Conservation (phyloP, 2,797 vertebrate species). For the Pseudomugil tenellus region DNA sequence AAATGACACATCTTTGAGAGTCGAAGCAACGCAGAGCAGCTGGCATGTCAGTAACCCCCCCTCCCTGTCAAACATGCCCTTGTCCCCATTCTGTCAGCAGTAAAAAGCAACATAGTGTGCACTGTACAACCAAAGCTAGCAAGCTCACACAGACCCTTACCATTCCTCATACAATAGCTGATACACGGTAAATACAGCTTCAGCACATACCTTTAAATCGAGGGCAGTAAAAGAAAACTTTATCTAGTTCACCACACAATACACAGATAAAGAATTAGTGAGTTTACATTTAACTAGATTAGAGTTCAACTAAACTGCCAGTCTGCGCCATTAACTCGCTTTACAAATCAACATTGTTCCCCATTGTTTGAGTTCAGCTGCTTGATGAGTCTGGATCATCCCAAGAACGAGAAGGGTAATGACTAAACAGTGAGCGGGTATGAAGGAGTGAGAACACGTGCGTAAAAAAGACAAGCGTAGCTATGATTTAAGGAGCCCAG, state of each 20-base stretch:
- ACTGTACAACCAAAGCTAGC: slow-evolving; percentile 8
- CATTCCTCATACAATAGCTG: slow-evolving; percentile 47
- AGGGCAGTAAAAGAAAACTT: slow-evolving; percentile 16
- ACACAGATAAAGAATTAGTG: slow-evolving; percentile 25
- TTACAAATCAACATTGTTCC: slow-evolving; percentile 26
- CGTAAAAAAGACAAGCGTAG: not conserved
- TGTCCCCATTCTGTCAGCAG: slow-evolving; percentile 58
- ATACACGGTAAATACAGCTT: slow-evolving; percentile 44
- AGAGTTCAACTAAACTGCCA: slow-evolving; percentile 38
- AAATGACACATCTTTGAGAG: not conserved
- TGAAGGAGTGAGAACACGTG: not conserved
- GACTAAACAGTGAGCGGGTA: slow-evolving; percentile 13
- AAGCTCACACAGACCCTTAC: slow-evolving; percentile 19
- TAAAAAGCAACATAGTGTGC: slow-evolving; percentile 21
- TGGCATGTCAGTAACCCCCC: slow-evolving; percentile 32
- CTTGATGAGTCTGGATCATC: slow-evolving; percentile 13
- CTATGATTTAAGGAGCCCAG: slow-evolving; percentile 19
- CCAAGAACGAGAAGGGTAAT: slow-evolving; percentile 4
- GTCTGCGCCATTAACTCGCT: slow-evolving; percentile 19
- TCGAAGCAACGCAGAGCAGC: not conserved
- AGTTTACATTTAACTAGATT: slow-evolving; percentile 41
- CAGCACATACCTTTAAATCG: slow-evolving; percentile 48
- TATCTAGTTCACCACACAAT: slow-evolving; percentile 35
- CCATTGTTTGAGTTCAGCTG: slow-evolving; percentile 16
- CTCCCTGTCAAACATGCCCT: slow-evolving; percentile 40